Evolutionary conservation across 2,113 vertebrate genomes (phyloP), one percentile per base, ranked within the genome.

Genomic region (Triplophysa rosa): DNA sequence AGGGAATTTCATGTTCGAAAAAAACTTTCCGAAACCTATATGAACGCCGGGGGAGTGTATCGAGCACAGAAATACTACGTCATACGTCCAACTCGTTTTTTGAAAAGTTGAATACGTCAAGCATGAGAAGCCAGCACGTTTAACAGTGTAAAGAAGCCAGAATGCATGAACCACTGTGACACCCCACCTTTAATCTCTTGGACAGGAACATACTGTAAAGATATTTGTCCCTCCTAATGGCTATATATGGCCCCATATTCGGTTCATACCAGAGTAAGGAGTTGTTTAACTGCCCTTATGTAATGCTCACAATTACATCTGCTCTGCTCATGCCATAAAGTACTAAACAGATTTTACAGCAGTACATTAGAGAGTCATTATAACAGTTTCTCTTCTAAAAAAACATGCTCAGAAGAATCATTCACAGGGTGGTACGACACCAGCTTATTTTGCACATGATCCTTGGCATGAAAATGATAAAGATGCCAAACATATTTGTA

Each of bases 291-390:
- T 42, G 68, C 19, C n/a, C 10, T 67, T 72, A 54, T 33, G n/a
- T 72, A 73, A 80, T 62, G 72, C 14, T 14, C 5, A 21, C 29
- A 49, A 54, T 45, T 23, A 40, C 47, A 0, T 26, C 52, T 33
- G 19, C 59, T 8, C 47, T 58, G 70, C 47, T 3, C 56, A 24
- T 29, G 29, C 29, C 29, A 83, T 80, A 76, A 66, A n/a, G 24
- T 45, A 10, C 47, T 4, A 65, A 61, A 67, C 23, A 1, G 75
- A 37, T 49, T 61, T 73, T 73, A 73, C 37, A 16, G 29, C 14
- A 9, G 33, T 23, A 24, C 33, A 59, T 40, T 72, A 72, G 3
- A 42, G 54, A 12, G 8, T 24, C 8, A 59, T 72, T 59, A 23
- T 33, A 42, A 3, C 17, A 0, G 29, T 63, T 45, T 63, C 40